Conservation (phyloP, 2,113 vertebrate species). For the Tichodroma muraria region DNA sequence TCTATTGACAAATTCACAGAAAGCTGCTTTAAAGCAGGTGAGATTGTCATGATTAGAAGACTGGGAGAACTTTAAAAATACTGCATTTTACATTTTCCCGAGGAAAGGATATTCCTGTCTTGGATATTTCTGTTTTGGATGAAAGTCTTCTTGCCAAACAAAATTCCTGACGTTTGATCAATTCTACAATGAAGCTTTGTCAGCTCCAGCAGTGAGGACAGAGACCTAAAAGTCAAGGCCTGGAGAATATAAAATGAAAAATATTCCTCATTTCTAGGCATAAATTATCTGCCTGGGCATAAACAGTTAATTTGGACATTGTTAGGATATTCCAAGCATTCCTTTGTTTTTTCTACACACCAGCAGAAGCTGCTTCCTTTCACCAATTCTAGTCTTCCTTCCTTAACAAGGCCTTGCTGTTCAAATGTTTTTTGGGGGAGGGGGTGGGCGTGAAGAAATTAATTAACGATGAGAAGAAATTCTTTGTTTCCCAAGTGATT, state of each 20-base stretch:
- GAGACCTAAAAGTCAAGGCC: not conserved
- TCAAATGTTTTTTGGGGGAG: fast-evolving
- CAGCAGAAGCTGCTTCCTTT: not conserved
- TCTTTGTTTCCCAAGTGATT: not conserved
- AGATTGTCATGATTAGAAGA: not conserved
- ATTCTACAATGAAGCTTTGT: not conserved
- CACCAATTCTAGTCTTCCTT: not conserved
- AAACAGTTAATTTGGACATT: not conserved
- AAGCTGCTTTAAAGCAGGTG: not conserved
- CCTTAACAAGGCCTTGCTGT: not conserved
- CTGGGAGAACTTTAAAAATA: not conserved
- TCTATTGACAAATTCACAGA: no score
- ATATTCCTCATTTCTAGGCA: not conserved
- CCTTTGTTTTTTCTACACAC: not conserved
- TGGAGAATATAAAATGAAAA: not conserved
- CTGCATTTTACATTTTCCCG: not conserved
- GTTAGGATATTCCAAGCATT: not conserved
- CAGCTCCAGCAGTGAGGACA: not conserved
- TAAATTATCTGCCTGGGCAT: not conserved
- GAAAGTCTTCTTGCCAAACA: not conserved
- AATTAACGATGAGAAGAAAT: not conserved
- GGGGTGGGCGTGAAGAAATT: not conserved
- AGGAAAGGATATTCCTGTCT: not conserved
- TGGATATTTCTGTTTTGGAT: not conserved
- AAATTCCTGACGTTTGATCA: not conserved